Evolutionary conservation across 2,888 invertebrate species (phyloP).

Genomic region (Ochropleura leucogaster): DNA sequence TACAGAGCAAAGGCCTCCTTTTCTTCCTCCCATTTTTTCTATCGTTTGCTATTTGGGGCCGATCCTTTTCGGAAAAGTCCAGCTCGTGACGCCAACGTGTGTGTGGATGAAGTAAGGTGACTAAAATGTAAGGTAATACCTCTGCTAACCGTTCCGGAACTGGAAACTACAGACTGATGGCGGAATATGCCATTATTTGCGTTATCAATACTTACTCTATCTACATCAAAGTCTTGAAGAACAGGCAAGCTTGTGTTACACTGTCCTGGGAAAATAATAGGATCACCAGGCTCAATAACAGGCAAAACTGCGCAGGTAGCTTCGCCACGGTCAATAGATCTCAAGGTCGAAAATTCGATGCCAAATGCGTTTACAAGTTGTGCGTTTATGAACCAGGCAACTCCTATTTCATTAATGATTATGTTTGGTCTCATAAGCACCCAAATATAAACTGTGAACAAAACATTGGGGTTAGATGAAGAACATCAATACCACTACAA

Average conservation of each 20-base stretch:
- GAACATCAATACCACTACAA: no score
- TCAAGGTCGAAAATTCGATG: slow-evolving; percentile 66
- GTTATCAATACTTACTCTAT: slow-evolving; percentile 71
- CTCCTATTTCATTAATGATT: slow-evolving; percentile 59
- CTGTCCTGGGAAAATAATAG: slow-evolving; percentile 79
- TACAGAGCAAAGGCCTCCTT: no score
- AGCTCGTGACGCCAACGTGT: no score
- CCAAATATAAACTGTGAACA: slow-evolving; percentile 81
- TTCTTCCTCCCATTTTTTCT: no score
- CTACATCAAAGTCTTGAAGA: slow-evolving; percentile 74
- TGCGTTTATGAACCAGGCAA: slow-evolving; percentile 66
- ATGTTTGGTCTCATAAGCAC: slow-evolving; percentile 51
- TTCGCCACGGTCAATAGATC: slow-evolving; percentile 71
- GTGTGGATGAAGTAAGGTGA: no score
- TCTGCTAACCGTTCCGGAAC: background rate
- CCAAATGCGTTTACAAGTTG: slow-evolving; percentile 66
- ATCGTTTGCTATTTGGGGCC: no score
- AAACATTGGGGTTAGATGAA: background rate
- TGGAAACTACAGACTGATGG: background rate
- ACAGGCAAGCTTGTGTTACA: slow-evolving; percentile 76
- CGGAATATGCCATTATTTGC: background rate
- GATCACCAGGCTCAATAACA: slow-evolving; percentile 72
- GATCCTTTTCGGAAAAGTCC: no score
- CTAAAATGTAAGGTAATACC: no score
- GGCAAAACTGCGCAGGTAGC: slow-evolving; percentile 77